Base-by-base conservation (phyloP, 2,113 vertebrate genomes). In the Dascyllus trimaculatus region DNA sequence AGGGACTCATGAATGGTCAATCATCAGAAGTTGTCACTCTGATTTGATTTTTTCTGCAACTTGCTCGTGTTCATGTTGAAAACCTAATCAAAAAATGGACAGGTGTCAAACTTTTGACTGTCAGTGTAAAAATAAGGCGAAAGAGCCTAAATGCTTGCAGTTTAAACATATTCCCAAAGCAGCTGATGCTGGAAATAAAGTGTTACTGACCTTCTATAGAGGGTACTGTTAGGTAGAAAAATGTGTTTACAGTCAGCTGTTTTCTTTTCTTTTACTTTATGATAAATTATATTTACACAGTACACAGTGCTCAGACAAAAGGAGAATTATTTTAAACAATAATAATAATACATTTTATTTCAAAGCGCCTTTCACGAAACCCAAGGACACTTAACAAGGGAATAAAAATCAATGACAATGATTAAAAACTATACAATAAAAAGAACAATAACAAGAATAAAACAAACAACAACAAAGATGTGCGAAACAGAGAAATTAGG, bases 141-240 rank as follows among this genome's bases (percentile, higher is more conserved):
- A 54, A 32, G 43, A 60, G 32, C 21, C 17, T 22, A 17, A 60
- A 32, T 61, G 64, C n/a, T 71, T 60, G 24, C 24, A 56, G 48
- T n/a, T 70, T 57, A 32, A 66, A 65, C 25, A 17, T 46, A 35
- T 40, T 57, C 26, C 71, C 51, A 64, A 21, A 74, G 72, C 38
- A 64, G 56, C 46, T 71, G 53, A 71, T 0, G 4, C 56, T 54
- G 26, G 25, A 52, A 66, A 74, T 58, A 59, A 76, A 82, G 25
- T 63, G 56, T 5, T 22, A 25, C 35, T 63, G 51, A 74, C 60
- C 82, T 73, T 46, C 19, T 35, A 2, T 21, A 49, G 29, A 29
- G 29, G 29, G 4, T 15, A 10, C 21, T 49, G 49, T 29, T 29
- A 19, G 19, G 15, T 54, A 46, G 5, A 53, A 21, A 78, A 75